phyloP scores from a whole-genome alignment of 2,797 vertebrate species.

The Eleutherodactylus coqui region DNA sequence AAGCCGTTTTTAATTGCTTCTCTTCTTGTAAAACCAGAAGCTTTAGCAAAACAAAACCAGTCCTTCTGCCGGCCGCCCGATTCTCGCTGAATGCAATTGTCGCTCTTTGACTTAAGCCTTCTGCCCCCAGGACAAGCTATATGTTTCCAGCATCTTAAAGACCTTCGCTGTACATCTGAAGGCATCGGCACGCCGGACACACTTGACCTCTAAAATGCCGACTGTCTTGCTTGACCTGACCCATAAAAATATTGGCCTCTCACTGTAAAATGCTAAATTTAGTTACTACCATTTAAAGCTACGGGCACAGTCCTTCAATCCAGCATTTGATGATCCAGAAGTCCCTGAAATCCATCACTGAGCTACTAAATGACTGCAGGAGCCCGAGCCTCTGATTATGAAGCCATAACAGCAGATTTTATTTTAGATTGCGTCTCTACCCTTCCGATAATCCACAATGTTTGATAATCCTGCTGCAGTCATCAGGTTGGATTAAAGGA shows the following conservation, averaged over 20 bases:
- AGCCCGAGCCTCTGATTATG: not conserved
- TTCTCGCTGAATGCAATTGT: not conserved
- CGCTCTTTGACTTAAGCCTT: constrained; percentile 32
- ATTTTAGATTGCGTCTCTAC: not conserved
- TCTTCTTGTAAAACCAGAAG: constrained; percentile 51
- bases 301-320: not conserved
- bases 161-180: constrained; percentile 8
- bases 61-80: not conserved
- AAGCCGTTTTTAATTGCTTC: not conserved
- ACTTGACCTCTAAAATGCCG: constrained; percentile 20
- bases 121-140: constrained; percentile 51
- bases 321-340: not conserved
- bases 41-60: constrained; percentile 35
- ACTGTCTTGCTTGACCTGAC: constrained; percentile 10
- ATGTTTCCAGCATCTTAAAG: constrained; percentile 40
- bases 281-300: not conserved
- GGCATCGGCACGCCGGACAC: constrained; percentile 1
- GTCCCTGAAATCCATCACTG: not conserved
- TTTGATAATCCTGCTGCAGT: too few relatives aligned
- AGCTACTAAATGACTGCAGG: not conserved
- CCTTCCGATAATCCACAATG: too few relatives aligned
- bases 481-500: too few relatives aligned
- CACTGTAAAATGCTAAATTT: not conserved
- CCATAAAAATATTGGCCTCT: not conserved
- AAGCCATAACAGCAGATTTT: too few relatives aligned